Evolutionary conservation across 35 echinoderm and acorn worm genomes (phyloP), one percentile per base, ranked within the genome.

Genomic region (Apostichopus californicus): DNA sequence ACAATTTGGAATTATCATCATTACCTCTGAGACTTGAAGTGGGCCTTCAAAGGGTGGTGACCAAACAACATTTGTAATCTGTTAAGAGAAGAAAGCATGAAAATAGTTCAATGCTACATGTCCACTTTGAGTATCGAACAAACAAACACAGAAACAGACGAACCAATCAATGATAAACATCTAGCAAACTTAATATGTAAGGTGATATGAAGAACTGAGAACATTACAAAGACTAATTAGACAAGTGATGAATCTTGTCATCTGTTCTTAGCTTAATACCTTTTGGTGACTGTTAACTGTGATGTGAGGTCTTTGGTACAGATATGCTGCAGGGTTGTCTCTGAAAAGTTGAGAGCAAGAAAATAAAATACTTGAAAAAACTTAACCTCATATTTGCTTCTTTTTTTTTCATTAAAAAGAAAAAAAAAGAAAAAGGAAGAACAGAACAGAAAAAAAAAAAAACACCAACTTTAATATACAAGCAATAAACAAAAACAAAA

Each of bases 41-140:
- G 93, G 90, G 3, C 96, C 96, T 96, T 98, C 96, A 96, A 98
- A 98, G 46, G 93, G 92, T 20, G 96, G 96, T n/a, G 96, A 94
- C 96, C 96, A 98, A 10, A 79, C 87, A 9, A 98, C 91, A 88
- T 86, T 59, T 81, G 90, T 94, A n/a, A 98, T 89, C 96, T 98
- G 93, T 28, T 82, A 78, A 66, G 18, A 83, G 73, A 80, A 54
- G 56, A 88, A 58, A 80, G 66, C 7, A 61, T 9, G 58, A 9
- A 61, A 11, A 61, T 61, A 61, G 58, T 61, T 9, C 58, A 59
- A 5, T 8, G 57, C 57, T 25, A 25, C 24, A 25, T 1, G 24
- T 1, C 24, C 24, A 25, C 24, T 25, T 25, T 25, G 24, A 25
- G 24, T 25, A 25, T 25, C 24, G 24, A 25, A 25, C 24, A 1